Conservation (phyloP, 2,888 invertebrate species). For the Suillia variegata region DNA sequence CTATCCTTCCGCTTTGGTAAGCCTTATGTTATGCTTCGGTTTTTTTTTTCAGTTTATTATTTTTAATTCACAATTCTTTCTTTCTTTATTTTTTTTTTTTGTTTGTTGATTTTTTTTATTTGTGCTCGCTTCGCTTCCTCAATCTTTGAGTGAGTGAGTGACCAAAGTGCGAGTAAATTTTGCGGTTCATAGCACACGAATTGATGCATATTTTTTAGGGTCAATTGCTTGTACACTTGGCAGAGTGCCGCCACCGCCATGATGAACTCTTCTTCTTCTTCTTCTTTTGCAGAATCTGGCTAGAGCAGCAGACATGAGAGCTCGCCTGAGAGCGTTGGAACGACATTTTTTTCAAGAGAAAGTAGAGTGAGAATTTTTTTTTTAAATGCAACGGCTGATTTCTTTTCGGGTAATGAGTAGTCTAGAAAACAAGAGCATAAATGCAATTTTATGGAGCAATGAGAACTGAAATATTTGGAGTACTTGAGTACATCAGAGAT, state of each 20-base stretch:
- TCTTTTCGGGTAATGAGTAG: too few species aligned
- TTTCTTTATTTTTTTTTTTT: background rate
- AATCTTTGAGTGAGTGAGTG: background rate
- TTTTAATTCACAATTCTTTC: background rate
- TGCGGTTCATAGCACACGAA: slow-evolving; percentile 14
- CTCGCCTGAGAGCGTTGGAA: too few species aligned
- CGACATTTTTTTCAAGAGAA: too few species aligned
- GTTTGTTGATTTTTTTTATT: background rate
- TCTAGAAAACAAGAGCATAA: too few species aligned
- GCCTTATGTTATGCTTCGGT: background rate
- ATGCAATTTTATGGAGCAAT: background rate
- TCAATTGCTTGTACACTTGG: slow-evolving; percentile 17
- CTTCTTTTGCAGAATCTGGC: too few species aligned
- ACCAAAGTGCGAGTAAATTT: slow-evolving; percentile 20
- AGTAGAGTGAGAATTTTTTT: too few species aligned
- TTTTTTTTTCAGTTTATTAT: background rate
- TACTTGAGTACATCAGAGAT: slow-evolving; percentile 3
- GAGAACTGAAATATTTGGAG: background rate
- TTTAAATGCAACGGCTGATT: too few species aligned
- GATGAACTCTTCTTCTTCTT: background rate
- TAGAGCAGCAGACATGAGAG: too few species aligned
- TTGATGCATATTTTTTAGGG: slow-evolving; percentile 19
- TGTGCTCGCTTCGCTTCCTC: background rate
- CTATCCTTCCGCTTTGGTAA: background rate
- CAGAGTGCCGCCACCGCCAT: slow-evolving; percentile 6